Conservation (phyloP, 2,113 vertebrate genomes). For the Sclerurus mexicanus region DNA sequence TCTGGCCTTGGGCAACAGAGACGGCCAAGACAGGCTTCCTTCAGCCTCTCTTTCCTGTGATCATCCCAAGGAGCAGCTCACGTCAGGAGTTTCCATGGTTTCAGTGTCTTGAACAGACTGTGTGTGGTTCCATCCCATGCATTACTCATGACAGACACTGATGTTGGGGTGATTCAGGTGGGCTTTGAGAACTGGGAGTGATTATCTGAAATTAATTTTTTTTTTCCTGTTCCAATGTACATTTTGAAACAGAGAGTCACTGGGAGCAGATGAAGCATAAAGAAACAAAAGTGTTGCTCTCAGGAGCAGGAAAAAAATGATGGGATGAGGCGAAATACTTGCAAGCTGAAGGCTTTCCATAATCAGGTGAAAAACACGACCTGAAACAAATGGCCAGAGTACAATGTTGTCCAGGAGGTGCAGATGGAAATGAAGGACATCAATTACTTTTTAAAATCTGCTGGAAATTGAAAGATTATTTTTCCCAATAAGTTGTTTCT, state of each 20-base stretch:
- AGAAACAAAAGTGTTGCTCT: accelerated
- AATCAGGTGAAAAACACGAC: neutral
- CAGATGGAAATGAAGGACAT: neutral
- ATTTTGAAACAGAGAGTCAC: neutral
- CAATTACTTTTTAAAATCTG: neutral
- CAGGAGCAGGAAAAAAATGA: neutral
- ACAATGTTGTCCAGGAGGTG: accelerated
- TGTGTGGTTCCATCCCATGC: conserved; percentile 26
- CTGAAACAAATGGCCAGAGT: neutral
- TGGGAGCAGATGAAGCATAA: neutral
- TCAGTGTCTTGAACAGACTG: conserved; percentile 28
- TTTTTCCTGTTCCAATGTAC: neutral
- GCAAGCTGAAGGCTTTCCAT: neutral
- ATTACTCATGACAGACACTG: conserved; percentile 37
- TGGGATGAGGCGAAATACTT: neutral
- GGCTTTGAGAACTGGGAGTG: neutral
- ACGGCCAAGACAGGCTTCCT: neutral
- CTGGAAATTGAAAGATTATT: neutral
- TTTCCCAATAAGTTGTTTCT: neutral
- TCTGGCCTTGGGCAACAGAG: neutral
- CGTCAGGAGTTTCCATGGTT: conserved; percentile 35
- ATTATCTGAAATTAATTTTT: neutral
- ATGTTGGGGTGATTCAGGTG: conserved; percentile 30
- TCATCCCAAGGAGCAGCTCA: neutral
- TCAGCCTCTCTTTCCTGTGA: neutral